Evolutionary conservation across 2,888 invertebrate genomes (phyloP).

Genomic region (Strigamia crassipes): DNA sequence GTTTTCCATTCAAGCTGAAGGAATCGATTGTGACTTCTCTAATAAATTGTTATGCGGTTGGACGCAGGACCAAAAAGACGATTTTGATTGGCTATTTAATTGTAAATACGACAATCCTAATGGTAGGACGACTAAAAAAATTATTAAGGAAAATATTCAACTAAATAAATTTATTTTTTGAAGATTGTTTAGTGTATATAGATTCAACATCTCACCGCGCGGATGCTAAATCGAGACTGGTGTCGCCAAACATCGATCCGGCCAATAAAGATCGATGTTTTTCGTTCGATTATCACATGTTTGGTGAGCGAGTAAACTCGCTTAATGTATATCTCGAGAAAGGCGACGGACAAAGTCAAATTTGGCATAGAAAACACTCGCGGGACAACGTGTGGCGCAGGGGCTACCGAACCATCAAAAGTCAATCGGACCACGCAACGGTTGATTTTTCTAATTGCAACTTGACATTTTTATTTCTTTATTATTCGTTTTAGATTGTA

Average conservation of each 20-base stretch:
- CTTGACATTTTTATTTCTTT: no score
- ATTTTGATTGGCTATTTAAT: not conserved
- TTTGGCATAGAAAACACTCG: not conserved
- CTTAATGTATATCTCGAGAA: not conserved
- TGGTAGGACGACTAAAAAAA: not conserved
- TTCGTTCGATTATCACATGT: slow-evolving; percentile 2
- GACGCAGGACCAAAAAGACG: not conserved
- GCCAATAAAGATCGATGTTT: not conserved
- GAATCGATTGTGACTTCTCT: not conserved
- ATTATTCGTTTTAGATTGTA: slow-evolving; percentile 6
- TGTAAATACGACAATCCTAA: not conserved
- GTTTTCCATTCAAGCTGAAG: not conserved
- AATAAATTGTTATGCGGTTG: not conserved
- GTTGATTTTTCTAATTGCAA: no score
- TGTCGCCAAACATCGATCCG: not conserved
- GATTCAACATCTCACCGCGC: not conserved
- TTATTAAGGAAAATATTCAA: no score
- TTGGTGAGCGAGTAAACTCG: not conserved
- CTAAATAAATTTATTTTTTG: not conserved
- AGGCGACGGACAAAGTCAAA: not conserved
- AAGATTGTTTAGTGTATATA: not conserved
- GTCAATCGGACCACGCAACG: no score
- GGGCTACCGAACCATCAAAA: not conserved
- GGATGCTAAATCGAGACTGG: not conserved
- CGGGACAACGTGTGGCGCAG: not conserved